Evolutionary conservation across 2,888 invertebrate species (phyloP), one percentile per base, ranked within the genome.

Genomic region (Napeogenes inachia): DNA sequence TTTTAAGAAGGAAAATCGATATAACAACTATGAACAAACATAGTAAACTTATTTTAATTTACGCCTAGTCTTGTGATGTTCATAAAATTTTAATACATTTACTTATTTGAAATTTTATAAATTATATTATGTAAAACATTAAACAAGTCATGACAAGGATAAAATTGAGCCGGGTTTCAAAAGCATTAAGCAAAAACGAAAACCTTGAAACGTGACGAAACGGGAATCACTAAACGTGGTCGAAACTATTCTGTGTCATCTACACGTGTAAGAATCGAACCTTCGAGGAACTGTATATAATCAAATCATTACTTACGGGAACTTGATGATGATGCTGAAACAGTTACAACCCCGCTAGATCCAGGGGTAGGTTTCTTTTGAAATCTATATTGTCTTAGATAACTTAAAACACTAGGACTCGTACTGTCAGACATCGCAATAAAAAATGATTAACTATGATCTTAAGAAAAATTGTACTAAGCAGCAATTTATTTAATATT

Each of bases 321-420:
- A 71, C 75, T 79, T n/a, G 88, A 82, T 60, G 88, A 72, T 62
- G 83, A 73, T 60, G 87, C 75, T 62, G 81, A 81, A 62, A 86
- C 79, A 56, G 81, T 84, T 63, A 84, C 78, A 67, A 81, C 76
- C 71, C 78, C 80, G 71, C 82, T 81, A 59, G 80, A 71, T 64
- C 82, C 82, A 76, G 79, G 77, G 73, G 80, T 86, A 57, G 88
- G 87, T 85, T 93, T 94, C 81, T 92, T 93, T 80, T 94, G 93
- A 81, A 94, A 93, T 75, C 94, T 92, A 79, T 94, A 94, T 78
- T 92, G 93, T 74, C 94, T 91, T 71, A 94, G 87, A 82, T 93
- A 92, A 81, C 92, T 93, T 76, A 93, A 84, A 72, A 92, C 85
- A 79, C 91, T 92, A 57, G 92, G 92, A 75, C 92, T 92, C 72